A percentile compares a stretch with the other conserved stretches of the same genome.
phyloP scores from a whole-genome alignment of 2,113 vertebrate genomes.

The Spermophilus dauricus region DNA sequence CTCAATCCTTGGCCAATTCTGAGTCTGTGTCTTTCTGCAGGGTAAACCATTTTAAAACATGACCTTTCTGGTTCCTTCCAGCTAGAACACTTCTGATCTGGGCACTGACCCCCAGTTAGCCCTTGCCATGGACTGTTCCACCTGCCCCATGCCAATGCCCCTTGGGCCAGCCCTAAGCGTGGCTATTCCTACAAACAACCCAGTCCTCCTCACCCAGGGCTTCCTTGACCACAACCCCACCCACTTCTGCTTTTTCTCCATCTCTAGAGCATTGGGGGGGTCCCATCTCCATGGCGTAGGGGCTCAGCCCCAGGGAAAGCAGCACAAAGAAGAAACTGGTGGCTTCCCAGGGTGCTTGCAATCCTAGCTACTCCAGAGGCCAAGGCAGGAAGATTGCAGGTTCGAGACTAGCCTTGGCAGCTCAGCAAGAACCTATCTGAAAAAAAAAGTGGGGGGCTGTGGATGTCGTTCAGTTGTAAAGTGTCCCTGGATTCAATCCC shows the following conservation, averaged over 20 bases:
- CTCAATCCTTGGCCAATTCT: background rate
- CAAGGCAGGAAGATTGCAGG: too few relatives aligned
- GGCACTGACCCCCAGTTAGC: too few relatives aligned
- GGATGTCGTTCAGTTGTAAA: too few relatives aligned
- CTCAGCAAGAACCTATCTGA: too few relatives aligned
- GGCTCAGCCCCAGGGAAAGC: background rate
- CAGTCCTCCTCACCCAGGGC: background rate
- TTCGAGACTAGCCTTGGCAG: too few relatives aligned
- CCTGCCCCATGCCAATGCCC: rapidly evolving
- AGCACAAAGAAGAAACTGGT: background rate
- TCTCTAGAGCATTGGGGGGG: background rate
- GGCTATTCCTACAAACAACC: background rate
- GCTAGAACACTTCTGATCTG: background rate
- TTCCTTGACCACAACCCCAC: background rate
- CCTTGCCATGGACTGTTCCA: background rate
- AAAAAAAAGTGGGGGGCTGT: too few relatives aligned
- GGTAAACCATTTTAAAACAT: background rate
- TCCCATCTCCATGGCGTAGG: background rate
- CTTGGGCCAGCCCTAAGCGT: background rate
- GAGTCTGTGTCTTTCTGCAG: background rate
- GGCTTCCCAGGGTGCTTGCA: background rate
- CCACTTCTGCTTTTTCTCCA: background rate
- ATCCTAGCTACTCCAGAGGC: too few relatives aligned
- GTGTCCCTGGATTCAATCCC: background rate
- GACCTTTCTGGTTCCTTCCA: background rate